Evolutionary conservation across 53 echinoderm and acorn worm species (phyloP), one percentile per base, ranked within the genome.

Genomic region (Astropecten irregularis): DNA sequence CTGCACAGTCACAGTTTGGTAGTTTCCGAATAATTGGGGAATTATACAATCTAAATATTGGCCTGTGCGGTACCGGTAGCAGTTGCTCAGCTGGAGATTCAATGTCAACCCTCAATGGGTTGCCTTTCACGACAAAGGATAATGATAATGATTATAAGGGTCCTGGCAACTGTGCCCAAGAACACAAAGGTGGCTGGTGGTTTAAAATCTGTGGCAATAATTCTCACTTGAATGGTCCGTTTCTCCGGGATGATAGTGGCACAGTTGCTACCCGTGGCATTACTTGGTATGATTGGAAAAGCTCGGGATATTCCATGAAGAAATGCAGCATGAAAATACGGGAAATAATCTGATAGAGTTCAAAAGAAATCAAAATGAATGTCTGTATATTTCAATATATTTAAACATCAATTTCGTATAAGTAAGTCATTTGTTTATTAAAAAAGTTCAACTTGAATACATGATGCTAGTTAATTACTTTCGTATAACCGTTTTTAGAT

Each of bases 161-260:
- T 4, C 58, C 71, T 30, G 49, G 63, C 29, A 73, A 73, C 49
- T 90, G 90, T 51, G 90, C 90, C 11, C 13, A 49, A 22, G 69
- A 62, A 19, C 77, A 81, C 60, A 53, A 71, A 34, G 85, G 90
- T 0, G 90, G 77, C 0, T 85, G 90, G 85, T 90, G 90, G 90
- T 85, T 64, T 40, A 79, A 77, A n/a, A n/a, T n/a, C 22, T 34
- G 47, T 4, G 77, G 85, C 52, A 47, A 69, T 30, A 50, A 77
- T 10, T 59, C 77, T 11, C 66, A 69, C 27, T 71, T 85, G 21
- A 85, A 90, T 31, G 85, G 85, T 1, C 56, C 77, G 7, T 90
- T 46, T 50, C 47, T 49, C 27, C 34, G 20, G 31, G 34, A 26
- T 19, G 27, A 30, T 16, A n/a, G 18, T 15, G 20, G 11, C n/a